Percentiles rank a stretch among this genome's conserved stretches.
These are phyloP conservation scores for Drosophila punjabiensis DNA, from an alignment of 1,140 invertebrate species.

Conservation along the genomic window DNA sequence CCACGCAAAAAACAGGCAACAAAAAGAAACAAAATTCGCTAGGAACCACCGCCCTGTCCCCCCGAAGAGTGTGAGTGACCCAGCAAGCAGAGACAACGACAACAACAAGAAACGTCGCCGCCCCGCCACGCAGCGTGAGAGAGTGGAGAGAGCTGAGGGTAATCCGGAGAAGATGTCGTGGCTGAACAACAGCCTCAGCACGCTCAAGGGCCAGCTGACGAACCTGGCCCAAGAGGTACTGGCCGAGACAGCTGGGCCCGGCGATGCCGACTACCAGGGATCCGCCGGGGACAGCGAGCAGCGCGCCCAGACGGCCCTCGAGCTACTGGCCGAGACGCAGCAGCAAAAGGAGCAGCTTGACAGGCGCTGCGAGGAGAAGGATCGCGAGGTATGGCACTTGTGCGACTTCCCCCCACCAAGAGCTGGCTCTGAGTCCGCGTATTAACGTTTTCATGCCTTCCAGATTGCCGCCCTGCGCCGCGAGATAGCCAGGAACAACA, in stretches of 20 bases:
- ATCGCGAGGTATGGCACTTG: slow-evolving; percentile 87
- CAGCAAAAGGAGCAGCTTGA: slow-evolving; percentile 87
- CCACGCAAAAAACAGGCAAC: slow-evolving; percentile 75
- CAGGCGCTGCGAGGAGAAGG: slow-evolving; percentile 87
- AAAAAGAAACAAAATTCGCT: slow-evolving; percentile 26
- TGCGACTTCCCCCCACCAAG: slow-evolving; percentile 31
- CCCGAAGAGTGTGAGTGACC: neutral
- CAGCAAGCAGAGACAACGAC: slow-evolving; percentile 1
- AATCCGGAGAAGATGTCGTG: slow-evolving; percentile 88
- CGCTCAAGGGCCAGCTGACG: slow-evolving; percentile 91
- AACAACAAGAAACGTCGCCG: slow-evolving; percentile 11
- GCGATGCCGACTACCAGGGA: slow-evolving; percentile 73
- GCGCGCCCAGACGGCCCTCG: slow-evolving; percentile 51
- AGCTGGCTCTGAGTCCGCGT: neutral
- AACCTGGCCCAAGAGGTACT: slow-evolving; percentile 91
- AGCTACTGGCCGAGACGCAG: slow-evolving; percentile 86
- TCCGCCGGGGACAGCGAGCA: slow-evolving; percentile 33
- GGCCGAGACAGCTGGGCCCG: slow-evolving; percentile 86
- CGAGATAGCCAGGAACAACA: slow-evolving; percentile 60
- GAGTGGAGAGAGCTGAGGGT: slow-evolving; percentile 17
- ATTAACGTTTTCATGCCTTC: neutral
- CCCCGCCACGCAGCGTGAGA: slow-evolving; percentile 8
- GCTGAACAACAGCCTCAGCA: slow-evolving; percentile 91
- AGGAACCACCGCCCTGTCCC: neutral
- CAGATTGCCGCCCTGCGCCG: slow-evolving; percentile 77